Conservation (phyloP, 2,113 vertebrate genomes). For the Lanius collurio region DNA sequence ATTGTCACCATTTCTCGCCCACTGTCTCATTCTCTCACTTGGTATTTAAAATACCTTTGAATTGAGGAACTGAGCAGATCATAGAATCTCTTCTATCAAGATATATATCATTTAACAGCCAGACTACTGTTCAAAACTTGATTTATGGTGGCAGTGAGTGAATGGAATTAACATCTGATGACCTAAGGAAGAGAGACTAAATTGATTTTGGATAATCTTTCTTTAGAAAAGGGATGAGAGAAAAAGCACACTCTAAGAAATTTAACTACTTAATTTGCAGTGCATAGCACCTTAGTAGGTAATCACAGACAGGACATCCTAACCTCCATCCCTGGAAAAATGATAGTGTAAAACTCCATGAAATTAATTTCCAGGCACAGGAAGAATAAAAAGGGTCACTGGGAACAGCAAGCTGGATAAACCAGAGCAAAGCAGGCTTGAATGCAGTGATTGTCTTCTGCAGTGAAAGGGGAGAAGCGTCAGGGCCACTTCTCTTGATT, state of each 20-base stretch:
- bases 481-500: background rate
- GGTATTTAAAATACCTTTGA: conserved; percentile 53
- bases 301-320: background rate
- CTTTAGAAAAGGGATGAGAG: background rate
- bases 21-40: conserved; percentile 35
- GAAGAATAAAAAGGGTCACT: background rate
- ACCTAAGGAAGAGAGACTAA: conserved; percentile 11
- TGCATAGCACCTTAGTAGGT: background rate
- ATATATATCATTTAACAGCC: conserved; percentile 42
- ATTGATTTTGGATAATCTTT: conserved; percentile 22
- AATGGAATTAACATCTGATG: conserved; percentile 38
- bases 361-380: background rate
- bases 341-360: background rate
- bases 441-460: background rate
- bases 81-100: conserved; percentile 34
- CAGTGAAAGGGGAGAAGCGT: background rate
- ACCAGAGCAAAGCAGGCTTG: background rate
- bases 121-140: conserved; percentile 29
- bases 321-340: background rate
- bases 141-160: conserved; percentile 23
- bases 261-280: background rate
- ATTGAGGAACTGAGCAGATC: conserved; percentile 14
- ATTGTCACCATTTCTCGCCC: conserved; percentile 41
- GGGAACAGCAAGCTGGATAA: background rate
- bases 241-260: conserved; percentile 22